Percentiles rank a stretch among this genome's conserved stretches.
Evolutionary conservation across 2,888 invertebrate species (phyloP).

Genomic region (Chymomyza caudatula): DNA sequence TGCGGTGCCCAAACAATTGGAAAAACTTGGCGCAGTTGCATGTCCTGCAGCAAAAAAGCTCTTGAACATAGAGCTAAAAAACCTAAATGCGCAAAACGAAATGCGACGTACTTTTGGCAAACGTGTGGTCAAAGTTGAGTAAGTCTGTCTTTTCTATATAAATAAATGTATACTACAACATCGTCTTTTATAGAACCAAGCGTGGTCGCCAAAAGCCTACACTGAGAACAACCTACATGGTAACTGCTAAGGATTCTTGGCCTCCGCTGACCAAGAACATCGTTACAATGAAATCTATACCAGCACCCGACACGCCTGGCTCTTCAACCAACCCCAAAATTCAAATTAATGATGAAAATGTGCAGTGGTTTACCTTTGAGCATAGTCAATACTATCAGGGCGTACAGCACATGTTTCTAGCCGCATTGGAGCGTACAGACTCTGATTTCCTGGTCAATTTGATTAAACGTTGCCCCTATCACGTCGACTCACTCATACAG

Average conservation of each 20-base stretch:
- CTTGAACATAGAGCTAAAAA: conserved; percentile 83
- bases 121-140: conserved; percentile 85
- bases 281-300: conserved; percentile 84
- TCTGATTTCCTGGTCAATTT: conserved; percentile 88
- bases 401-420: conserved; percentile 85
- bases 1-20: conserved; percentile 53
- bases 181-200: conserved; percentile 81
- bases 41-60: conserved; percentile 81
- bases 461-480: conserved; percentile 86
- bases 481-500: conserved; percentile 89
- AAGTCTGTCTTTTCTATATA: conserved; percentile 32
- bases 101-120: conserved; percentile 89
- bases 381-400: conserved; percentile 87
- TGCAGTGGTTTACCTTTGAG: conserved; percentile 84
- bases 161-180: background rate
- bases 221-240: conserved; percentile 83
- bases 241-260: conserved; percentile 86
- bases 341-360: conserved; percentile 59
- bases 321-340: conserved; percentile 37
- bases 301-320: conserved; percentile 55
- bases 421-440: conserved; percentile 88
- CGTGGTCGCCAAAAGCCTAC: conserved; percentile 80
- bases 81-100: conserved; percentile 89
- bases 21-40: conserved; percentile 42
- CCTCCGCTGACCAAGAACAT: conserved; percentile 84